Evolutionary conservation across 2,797 vertebrate species (phyloP).

Genomic region (Hipposideros larvatus): DNA sequence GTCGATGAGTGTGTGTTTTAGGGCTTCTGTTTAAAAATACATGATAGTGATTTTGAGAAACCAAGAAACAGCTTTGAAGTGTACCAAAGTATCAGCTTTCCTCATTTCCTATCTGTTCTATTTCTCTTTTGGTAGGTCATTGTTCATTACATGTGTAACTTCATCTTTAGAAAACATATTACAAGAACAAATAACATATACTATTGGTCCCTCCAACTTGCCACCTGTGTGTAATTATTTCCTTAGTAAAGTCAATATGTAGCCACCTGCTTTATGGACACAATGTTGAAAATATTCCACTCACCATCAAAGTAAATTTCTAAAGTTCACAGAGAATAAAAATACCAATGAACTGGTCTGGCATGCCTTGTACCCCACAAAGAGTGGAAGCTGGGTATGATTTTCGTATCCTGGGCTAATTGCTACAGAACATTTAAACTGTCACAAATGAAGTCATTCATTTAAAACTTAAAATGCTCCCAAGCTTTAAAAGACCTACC

Average conservation of each 20-base stretch:
- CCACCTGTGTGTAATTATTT: conserved; percentile 45
- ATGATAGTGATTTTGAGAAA: neutral
- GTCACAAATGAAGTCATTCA: conserved; percentile 76
- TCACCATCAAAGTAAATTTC: conserved; percentile 16
- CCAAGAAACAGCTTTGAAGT: neutral
- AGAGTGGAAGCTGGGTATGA: conserved; percentile 24
- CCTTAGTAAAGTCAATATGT: conserved; percentile 25
- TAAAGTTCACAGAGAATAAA: conserved; percentile 71
- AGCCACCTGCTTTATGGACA: conserved; percentile 1
- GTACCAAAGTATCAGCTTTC: neutral
- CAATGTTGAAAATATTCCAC: conserved; percentile 9
- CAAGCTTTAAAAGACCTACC: conserved; percentile 41
- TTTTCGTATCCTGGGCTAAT: conserved; percentile 54
- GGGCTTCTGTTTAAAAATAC: conserved; percentile 39
- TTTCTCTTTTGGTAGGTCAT: neutral
- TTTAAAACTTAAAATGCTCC: conserved; percentile 75
- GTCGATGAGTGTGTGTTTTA: neutral
- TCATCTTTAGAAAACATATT: conserved; percentile 30
- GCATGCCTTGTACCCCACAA: neutral
- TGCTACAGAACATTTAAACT: conserved; percentile 64
- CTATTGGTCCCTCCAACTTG: neutral
- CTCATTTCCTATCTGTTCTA: neutral
- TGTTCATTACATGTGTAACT: neutral
- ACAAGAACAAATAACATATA: neutral
- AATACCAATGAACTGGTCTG: conserved; percentile 42